A percentile compares a stretch with the other conserved stretches of the same genome.
These are phyloP conservation scores for Lucinisca nassula DNA, from an alignment of 2,888 invertebrate species.

Conservation along the genomic window DNA sequence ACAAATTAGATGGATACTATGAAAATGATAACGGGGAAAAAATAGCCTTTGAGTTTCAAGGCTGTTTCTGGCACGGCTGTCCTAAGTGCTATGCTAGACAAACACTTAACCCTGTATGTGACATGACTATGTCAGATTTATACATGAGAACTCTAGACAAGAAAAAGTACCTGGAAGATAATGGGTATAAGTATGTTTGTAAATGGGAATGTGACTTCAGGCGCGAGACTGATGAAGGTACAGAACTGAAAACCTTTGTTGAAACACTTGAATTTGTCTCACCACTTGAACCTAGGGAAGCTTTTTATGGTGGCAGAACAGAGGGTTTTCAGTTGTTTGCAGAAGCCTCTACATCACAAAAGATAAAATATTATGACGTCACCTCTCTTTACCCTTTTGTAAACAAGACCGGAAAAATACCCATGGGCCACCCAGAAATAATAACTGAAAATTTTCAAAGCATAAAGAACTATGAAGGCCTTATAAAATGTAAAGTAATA, in stretches of 20 bases:
- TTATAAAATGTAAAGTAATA: constrained; percentile 76
- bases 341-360: constrained; percentile 55
- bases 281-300: constrained; percentile 75
- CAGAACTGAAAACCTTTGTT: constrained; percentile 57
- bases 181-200: not conserved
- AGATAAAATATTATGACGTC: constrained; percentile 75
- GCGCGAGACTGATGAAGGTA: constrained; percentile 49
- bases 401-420: constrained; percentile 72
- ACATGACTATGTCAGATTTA: constrained; percentile 11
- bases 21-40: not conserved
- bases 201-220: constrained; percentile 71
- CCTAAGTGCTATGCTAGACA: not conserved
- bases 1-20: constrained; percentile 35
- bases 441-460: constrained; percentile 72
- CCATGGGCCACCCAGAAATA: constrained; percentile 74
- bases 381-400: constrained; percentile 78
- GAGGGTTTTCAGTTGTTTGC: constrained; percentile 74
- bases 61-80: constrained; percentile 42
- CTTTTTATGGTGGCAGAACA: constrained; percentile 80
- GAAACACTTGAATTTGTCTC: constrained; percentile 49
- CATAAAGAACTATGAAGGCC: constrained; percentile 74
- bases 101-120: not conserved
- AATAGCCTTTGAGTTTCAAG: constrained; percentile 22
- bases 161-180: not conserved
- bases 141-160: constrained; percentile 3